Percentiles rank a stretch among this genome's conserved stretches.
These are phyloP conservation scores for Bruchidius siliquastri DNA, from an alignment of 2,888 invertebrate species.

Conservation along the genomic window DNA sequence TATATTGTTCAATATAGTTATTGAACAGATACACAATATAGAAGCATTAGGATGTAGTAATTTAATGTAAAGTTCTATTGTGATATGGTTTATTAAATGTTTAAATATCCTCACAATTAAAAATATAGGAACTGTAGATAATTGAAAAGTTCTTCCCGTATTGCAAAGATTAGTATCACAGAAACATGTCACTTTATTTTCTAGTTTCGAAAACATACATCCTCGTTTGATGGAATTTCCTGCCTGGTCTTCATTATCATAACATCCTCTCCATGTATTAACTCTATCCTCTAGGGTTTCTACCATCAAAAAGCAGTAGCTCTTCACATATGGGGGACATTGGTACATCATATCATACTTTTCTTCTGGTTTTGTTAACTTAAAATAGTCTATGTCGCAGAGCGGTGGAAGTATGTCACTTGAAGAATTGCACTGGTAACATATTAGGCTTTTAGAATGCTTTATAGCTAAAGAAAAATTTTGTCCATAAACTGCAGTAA, in stretches of 20 bases:
- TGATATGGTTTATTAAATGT: background rate
- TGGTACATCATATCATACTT: slow-evolving; percentile 17
- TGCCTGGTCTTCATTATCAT: slow-evolving; percentile 13
- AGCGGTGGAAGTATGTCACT: slow-evolving; percentile 16
- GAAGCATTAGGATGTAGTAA: background rate
- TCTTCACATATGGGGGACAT: slow-evolving; percentile 23
- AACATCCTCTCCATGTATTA: slow-evolving; percentile 25
- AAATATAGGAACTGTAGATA: background rate
- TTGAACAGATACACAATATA: background rate
- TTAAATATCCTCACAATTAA: background rate
- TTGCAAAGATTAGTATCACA: slow-evolving; percentile 26
- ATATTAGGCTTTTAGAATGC: slow-evolving; percentile 21
- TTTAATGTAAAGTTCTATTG: slow-evolving; percentile 1
- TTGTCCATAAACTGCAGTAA: background rate
- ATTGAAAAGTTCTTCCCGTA: background rate
- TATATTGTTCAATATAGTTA: no score
- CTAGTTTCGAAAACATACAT: slow-evolving; percentile 16
- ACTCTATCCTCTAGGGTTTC: slow-evolving; percentile 9
- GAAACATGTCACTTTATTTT: slow-evolving; percentile 22
- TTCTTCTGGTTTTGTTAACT: slow-evolving; percentile 16
- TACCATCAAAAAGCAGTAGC: slow-evolving; percentile 24
- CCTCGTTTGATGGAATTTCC: slow-evolving; percentile 17
- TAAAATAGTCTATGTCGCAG: slow-evolving; percentile 22
- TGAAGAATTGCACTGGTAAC: slow-evolving; percentile 27
- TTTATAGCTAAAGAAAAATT: background rate